Evolutionary conservation across 2,888 invertebrate genomes (phyloP).

Genomic region (Lacanobia wlatinum): DNA sequence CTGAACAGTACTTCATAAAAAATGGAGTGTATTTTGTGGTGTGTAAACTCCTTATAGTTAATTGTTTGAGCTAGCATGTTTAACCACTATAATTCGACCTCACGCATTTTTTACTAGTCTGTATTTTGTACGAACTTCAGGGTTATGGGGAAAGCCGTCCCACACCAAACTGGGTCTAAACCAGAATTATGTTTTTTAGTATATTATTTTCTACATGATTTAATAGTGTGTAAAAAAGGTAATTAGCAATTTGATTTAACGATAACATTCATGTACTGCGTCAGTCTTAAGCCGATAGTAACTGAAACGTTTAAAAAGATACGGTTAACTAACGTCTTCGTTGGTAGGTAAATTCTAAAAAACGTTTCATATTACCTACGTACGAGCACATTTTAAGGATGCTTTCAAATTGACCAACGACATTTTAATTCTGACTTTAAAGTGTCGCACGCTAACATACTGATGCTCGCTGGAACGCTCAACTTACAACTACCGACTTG

Average conservation of each 20-base stretch:
- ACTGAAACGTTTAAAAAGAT: slow-evolving; percentile 7
- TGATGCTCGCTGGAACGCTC: neutral
- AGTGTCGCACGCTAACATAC: neutral
- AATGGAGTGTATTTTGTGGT: neutral
- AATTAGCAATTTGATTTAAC: neutral
- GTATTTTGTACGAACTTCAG: slow-evolving; percentile 13
- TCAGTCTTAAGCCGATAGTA: slow-evolving; percentile 54
- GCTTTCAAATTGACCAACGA: slow-evolving; percentile 33
- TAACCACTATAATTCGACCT: slow-evolving; percentile 2
- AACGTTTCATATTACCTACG: slow-evolving; percentile 19
- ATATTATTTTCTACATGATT: slow-evolving; percentile 13
- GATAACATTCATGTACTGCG: slow-evolving; percentile 12
- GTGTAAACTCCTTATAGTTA: neutral
- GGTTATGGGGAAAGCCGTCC: neutral
- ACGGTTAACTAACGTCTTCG: slow-evolving; percentile 13
- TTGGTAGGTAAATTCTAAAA: slow-evolving; percentile 5
- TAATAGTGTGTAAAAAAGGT: slow-evolving; percentile 3
- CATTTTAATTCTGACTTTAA: neutral
- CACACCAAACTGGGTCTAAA: neutral
- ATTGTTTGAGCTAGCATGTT: slow-evolving; percentile 26
- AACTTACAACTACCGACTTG: neutral
- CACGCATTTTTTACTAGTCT: neutral
- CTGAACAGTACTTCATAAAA: neutral
- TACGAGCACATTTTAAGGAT: slow-evolving; percentile 10
- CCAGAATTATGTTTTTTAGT: slow-evolving; percentile 1